Percentiles rank a stretch among this genome's conserved stretches.
These are phyloP conservation scores for Equus quagga DNA, from an alignment of 2,113 vertebrate genomes.

Conservation along the genomic window DNA sequence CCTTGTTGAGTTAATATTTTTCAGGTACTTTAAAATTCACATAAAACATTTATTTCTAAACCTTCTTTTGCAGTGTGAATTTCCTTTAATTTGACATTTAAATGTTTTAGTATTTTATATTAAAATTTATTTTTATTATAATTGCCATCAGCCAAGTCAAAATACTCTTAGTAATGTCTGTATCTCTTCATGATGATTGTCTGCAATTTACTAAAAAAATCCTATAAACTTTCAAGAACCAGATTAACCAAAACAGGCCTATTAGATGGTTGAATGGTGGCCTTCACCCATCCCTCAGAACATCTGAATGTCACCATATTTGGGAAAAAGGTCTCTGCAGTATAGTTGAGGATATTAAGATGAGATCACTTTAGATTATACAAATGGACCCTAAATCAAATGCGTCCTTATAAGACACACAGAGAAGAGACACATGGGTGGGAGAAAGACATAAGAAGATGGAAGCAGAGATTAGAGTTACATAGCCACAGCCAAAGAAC, in stretches of 20 bases:
- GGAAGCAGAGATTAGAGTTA: neutral
- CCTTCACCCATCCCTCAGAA: neutral
- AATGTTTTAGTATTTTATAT: constrained; percentile 12
- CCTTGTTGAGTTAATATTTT: neutral
- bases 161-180: neutral
- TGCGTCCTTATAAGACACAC: neutral
- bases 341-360: neutral
- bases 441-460: neutral
- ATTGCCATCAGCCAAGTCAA: neutral
- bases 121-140: constrained; percentile 47
- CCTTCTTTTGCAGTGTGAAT: neutral
- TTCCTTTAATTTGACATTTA: neutral
- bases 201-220: neutral
- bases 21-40: neutral
- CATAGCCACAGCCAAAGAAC: neutral
- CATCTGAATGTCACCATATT: neutral
- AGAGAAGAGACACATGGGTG: neutral
- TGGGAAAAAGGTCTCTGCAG: neutral
- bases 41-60: constrained; percentile 15
- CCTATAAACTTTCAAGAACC: neutral
- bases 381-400: neutral
- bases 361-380: neutral
- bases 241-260: neutral
- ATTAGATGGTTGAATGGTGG: neutral
- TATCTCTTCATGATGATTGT: neutral